These are phyloP conservation scores for Cepaea hortensis DNA, from an alignment of 2,888 invertebrate species.

Conservation along the genomic window DNA sequence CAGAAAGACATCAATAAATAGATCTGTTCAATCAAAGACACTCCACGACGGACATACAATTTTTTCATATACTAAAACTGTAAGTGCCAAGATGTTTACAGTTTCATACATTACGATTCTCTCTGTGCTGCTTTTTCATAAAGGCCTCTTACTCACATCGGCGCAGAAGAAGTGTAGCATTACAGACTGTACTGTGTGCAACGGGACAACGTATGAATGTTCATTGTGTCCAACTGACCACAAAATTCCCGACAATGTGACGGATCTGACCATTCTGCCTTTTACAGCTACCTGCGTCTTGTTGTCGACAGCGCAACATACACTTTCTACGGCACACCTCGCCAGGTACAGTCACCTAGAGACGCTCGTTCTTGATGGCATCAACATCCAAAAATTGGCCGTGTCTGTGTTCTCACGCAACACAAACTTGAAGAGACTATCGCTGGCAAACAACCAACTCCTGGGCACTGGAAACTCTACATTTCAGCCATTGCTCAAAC, in stretches of 20 bases:
- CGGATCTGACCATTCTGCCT: not conserved
- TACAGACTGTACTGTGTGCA: constrained; percentile 1
- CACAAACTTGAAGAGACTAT: constrained; percentile 21
- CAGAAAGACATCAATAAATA: no score
- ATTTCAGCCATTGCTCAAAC: not conserved
- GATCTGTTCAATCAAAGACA: no score
- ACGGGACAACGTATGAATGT: not conserved
- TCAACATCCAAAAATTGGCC: not conserved
- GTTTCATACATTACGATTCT: no score
- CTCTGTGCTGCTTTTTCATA: not conserved
- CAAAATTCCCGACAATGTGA: constrained; percentile 4
- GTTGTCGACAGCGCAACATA: not conserved
- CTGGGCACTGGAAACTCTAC: not conserved
- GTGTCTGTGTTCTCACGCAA: not conserved
- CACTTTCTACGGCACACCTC: not conserved
- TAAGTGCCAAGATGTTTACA: no score
- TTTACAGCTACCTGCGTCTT: not conserved
- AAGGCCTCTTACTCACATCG: not conserved
- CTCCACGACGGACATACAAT: no score
- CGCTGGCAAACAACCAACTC: constrained; percentile 14
- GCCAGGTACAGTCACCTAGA: constrained; percentile 1
- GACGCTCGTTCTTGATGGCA: not conserved
- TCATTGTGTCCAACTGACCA: not conserved
- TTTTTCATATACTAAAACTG: no score
- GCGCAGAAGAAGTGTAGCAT: not conserved